Conservation (phyloP, 1,140 invertebrate genomes). For the Papilio glaucus region DNA sequence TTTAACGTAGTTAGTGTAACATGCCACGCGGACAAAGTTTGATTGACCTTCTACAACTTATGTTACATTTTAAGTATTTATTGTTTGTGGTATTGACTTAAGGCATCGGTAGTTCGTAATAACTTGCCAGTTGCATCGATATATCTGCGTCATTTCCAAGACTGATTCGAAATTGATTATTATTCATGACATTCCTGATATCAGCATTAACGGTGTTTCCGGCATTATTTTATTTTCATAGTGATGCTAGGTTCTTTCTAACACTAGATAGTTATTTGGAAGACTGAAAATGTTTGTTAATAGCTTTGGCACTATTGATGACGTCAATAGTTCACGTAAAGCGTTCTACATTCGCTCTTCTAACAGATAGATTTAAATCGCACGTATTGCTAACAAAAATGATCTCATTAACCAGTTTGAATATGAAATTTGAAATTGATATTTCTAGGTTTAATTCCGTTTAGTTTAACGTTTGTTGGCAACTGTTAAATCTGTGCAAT, state of each 20-base stretch:
- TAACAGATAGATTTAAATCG: conserved; percentile 43
- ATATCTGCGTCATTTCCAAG: conserved; percentile 68
- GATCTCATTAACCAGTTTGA: conserved; percentile 11
- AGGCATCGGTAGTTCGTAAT: conserved; percentile 56
- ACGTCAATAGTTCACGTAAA: conserved; percentile 70
- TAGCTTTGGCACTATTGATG: conserved; percentile 73
- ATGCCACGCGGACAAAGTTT: conserved; percentile 53
- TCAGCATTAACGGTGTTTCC: not conserved
- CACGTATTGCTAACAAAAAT: conserved; percentile 43
- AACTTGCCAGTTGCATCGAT: conserved; percentile 60
- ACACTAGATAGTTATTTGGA: conserved; percentile 55
- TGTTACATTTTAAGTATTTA: conserved; percentile 77
- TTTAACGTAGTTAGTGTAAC: conserved; percentile 59
- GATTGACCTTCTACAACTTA: conserved; percentile 52
- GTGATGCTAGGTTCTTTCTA: conserved; percentile 55
- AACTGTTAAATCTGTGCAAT: conserved; percentile 44
- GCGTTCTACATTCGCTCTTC: conserved; percentile 53
- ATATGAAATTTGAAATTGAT: conserved; percentile 1
- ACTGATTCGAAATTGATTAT: conserved; percentile 77
- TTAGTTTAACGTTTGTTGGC: conserved; percentile 27
- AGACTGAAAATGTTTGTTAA: conserved; percentile 61
- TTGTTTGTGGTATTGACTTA: conserved; percentile 68
- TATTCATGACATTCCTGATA: conserved; percentile 62
- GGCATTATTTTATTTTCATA: conserved; percentile 47
- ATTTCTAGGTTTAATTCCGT: conserved; percentile 12